A percentile compares a stretch with the other conserved stretches of the same genome.
Conservation (phyloP, 2,113 vertebrate genomes). For the Acrocephalus kingi region DNA sequence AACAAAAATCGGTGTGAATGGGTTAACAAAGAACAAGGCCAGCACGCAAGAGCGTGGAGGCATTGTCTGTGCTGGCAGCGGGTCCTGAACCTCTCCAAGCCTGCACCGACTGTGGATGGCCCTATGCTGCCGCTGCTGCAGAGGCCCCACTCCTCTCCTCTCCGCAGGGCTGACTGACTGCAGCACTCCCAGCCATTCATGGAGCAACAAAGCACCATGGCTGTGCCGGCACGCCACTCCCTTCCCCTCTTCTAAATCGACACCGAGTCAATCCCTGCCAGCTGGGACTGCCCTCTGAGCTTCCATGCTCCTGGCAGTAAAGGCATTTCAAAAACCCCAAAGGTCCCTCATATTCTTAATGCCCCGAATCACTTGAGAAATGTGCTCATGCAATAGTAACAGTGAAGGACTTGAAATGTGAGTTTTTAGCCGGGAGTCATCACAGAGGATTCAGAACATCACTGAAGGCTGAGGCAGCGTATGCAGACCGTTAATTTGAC, state of each 20-base stretch:
- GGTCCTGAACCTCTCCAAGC: background rate
- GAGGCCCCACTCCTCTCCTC: background rate
- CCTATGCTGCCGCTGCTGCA: background rate
- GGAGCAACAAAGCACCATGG: background rate
- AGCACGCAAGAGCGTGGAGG: background rate
- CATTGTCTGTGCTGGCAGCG: background rate
- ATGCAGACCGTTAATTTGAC: background rate
- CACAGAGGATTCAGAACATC: background rate
- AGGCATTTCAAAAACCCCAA: background rate
- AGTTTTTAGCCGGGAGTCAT: background rate
- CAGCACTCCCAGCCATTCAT: background rate
- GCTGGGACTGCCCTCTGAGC: background rate
- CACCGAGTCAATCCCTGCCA: background rate
- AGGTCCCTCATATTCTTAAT: background rate
- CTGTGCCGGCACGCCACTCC: background rate
- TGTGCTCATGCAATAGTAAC: background rate
- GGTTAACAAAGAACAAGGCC: background rate
- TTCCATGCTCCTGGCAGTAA: background rate
- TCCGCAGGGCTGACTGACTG: conserved; percentile 63
- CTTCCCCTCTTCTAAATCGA: background rate
- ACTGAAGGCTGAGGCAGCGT: background rate
- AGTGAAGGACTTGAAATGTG: background rate
- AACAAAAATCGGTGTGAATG: background rate
- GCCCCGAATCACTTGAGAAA: background rate
- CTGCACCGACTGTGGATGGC: background rate